Conservation (phyloP, 2,888 invertebrate species). For the Calameuta idolon region DNA sequence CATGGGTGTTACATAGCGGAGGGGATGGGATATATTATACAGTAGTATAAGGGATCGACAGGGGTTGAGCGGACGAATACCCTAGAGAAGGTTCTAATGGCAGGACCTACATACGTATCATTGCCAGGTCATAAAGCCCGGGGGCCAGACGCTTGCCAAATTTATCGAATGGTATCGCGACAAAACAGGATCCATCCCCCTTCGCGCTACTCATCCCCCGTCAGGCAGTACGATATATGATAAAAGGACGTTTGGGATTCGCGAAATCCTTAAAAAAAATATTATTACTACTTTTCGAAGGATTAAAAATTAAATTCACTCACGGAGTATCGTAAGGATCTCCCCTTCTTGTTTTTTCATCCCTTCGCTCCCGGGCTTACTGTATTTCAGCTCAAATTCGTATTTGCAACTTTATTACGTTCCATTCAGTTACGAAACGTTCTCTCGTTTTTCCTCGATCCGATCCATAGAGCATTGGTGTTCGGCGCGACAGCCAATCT, state of each 20-base stretch:
- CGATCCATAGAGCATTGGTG: too few species aligned
- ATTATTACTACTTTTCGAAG: neutral
- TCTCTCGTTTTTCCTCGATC: too few species aligned
- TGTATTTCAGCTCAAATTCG: neutral
- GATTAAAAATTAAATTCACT: neutral
- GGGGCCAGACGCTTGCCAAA: conserved; percentile 9
- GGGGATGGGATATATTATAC: conserved; percentile 14
- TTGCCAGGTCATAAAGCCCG: conserved; percentile 20
- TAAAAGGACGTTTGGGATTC: neutral
- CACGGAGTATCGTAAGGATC: neutral
- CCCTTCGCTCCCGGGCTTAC: neutral
- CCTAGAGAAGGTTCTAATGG: neutral
- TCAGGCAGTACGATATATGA: neutral
- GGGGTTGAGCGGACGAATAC: neutral
- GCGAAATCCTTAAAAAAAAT: neutral
- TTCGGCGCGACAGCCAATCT: neutral
- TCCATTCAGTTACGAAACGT: neutral
- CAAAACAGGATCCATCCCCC: conserved; percentile 7
- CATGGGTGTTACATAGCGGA: conserved; percentile 18
- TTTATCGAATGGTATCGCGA: conserved; percentile 18
- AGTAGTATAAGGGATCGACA: conserved; percentile 18
- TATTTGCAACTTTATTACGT: neutral
- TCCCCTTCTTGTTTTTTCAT: neutral
- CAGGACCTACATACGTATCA: conserved; percentile 7
- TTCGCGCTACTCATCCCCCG: neutral